Evolutionary conservation across 37 sponge, comb jelly and placozoan genomes (phyloP), one percentile per base, ranked within the genome.

Genomic region (Diacarnus erythraeanus): DNA sequence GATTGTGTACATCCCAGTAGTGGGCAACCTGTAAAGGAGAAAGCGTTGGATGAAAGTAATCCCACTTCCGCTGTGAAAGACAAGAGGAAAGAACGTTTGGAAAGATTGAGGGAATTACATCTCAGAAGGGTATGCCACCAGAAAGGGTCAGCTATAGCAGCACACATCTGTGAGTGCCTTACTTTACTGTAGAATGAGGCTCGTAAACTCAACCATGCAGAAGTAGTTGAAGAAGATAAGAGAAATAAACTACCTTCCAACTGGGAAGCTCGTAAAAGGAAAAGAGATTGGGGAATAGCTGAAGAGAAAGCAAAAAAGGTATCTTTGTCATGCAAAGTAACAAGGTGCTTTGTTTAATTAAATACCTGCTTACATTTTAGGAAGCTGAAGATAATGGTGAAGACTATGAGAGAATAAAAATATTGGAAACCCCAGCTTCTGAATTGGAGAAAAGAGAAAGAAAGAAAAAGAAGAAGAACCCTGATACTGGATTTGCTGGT

Each of bases 401-500:
- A 75, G 91, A 98, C 66, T 96, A 96, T 66, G 97, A 92, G 23
- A 75, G 84, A 74, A 71, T 89, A 42, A 92, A 94, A 69, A 42
- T 91, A 70, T 47, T 94, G 67, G 92, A 90, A 10, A 65, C 77
- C 1, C 69, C 84, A 25, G 99, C 99, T 23, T 80, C 90, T 54
- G 97, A 98, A 12, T 35, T 98, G 47, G 99, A 96, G 76, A 90
- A 84, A 57, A 38, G 76, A 20, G 86, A 96, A 38, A 69, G 93
- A 29, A 91, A 91, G 81, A 70, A 84, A 30, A 89, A 80, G 70
- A 93, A 89, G 75, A 93, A 95, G 70, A 98, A 98, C 57, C 97
- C 99, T 3, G 99, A 98, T 51, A 73, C 83, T 20, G 99, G 99
- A 23, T 98, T 98, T 80, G 59, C 96, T 35, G 88, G 85, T 92